Conservation (phyloP, 2,113 vertebrate genomes). For the Plestiodon gilberti region DNA sequence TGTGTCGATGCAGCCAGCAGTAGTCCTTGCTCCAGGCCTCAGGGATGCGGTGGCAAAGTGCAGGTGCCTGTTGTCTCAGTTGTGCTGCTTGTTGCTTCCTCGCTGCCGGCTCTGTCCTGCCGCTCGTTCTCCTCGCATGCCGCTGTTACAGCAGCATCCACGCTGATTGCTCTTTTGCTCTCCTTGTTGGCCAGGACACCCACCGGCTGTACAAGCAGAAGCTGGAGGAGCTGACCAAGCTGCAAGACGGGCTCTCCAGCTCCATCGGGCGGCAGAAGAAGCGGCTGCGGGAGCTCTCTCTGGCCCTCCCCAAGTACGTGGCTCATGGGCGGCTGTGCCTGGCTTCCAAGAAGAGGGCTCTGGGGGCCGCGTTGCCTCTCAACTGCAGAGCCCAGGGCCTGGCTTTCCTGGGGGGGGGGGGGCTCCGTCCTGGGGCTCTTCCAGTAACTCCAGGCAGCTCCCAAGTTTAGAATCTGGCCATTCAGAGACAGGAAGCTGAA, state of each 20-base stretch:
- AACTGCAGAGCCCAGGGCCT: rapidly evolving
- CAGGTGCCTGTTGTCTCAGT: too few relatives aligned
- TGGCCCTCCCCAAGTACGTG: slow-evolving; percentile 78
- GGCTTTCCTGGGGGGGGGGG: not conserved
- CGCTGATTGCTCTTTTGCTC: rapidly evolving
- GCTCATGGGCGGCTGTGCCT: not conserved
- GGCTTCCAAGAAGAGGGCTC: rapidly evolving
- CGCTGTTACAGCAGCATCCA: not conserved
- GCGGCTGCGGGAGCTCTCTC: slow-evolving; percentile 80
- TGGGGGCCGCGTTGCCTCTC: rapidly evolving
- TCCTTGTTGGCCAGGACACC: slow-evolving; percentile 79
- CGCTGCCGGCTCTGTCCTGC: not conserved
- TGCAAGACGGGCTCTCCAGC: slow-evolving; percentile 84
- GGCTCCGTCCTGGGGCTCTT: too few relatives aligned
- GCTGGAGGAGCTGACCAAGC: slow-evolving; percentile 88
- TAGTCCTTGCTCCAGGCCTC: too few relatives aligned
- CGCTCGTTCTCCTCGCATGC: not conserved
- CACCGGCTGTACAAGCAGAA: slow-evolving; percentile 89
- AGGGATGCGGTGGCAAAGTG: too few relatives aligned
- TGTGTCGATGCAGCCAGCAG: too few relatives aligned
- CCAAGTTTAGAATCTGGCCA: too few relatives aligned
- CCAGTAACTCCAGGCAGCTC: too few relatives aligned
- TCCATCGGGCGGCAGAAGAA: slow-evolving; percentile 84
- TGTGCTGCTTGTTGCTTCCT: not conserved
- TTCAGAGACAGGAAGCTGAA: too few relatives aligned